phyloP scores from a whole-genome alignment of 1,140 invertebrate species.

The Tetragnatha versicolor region DNA sequence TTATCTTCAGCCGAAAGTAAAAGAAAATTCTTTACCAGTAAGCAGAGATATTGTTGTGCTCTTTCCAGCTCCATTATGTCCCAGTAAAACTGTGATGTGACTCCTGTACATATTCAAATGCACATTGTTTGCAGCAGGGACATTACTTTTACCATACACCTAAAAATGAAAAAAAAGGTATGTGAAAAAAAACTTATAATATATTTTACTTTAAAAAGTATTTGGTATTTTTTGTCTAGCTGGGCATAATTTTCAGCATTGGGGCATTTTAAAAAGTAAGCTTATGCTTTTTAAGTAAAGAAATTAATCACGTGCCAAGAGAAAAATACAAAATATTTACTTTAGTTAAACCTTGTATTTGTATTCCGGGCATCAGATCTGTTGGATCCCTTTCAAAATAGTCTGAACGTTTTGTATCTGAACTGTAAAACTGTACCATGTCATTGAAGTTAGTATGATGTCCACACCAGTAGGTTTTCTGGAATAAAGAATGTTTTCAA shows the following conservation, averaged over 20 bases:
- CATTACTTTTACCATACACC: slow-evolving; percentile 55
- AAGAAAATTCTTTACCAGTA: slow-evolving; percentile 71
- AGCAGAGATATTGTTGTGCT: slow-evolving; percentile 83
- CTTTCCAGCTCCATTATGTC: slow-evolving; percentile 72
- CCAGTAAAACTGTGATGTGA: slow-evolving; percentile 67
- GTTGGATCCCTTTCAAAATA: slow-evolving; percentile 58
- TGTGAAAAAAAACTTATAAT: too few relatives aligned
- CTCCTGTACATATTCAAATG: slow-evolving; percentile 65
- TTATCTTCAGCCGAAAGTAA: too few relatives aligned
- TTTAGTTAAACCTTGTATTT: slow-evolving; percentile 66
- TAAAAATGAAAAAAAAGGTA: slow-evolving; percentile 5
- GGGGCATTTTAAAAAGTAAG: too few relatives aligned
- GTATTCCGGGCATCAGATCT: slow-evolving; percentile 50
- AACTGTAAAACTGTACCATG: slow-evolving; percentile 34
- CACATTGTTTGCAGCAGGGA: slow-evolving; percentile 62
- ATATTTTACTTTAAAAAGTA: too few relatives aligned
- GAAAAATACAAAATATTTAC: slow-evolving; percentile 30
- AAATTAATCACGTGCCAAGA: background rate
- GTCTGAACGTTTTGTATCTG: slow-evolving; percentile 6
- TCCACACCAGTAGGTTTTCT: slow-evolving; percentile 68
- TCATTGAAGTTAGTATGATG: background rate
- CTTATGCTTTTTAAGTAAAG: too few relatives aligned
- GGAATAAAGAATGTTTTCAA: too few relatives aligned
- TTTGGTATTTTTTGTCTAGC: too few relatives aligned
- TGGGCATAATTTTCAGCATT: too few relatives aligned